Base-by-base conservation (phyloP, 2,113 vertebrate genomes). In the Pyxicephalus adspersus region DNA sequence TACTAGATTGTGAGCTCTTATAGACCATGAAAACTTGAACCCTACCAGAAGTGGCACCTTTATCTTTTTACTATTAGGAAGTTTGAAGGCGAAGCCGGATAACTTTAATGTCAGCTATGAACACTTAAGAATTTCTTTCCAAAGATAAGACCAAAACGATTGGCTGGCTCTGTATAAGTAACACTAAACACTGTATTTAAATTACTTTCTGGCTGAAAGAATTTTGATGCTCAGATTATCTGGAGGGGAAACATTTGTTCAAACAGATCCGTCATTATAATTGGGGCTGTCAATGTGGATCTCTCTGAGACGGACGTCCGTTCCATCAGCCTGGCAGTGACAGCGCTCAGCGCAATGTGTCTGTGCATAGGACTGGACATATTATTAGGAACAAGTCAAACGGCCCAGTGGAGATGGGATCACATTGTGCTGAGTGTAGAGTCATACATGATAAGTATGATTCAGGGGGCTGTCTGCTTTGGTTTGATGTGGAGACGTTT, bases 231-330 rank as follows among this genome's bases (percentile, higher is more conserved):
- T 34, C 20, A 61, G 57, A 68, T 80, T 60, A 57, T 57, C 22
- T 18, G 18, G 22, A 61, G 45, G 18, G 23, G 55, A 38, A 60
- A n/a, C 17, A 25, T 45, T 50, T 51, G 77, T 50, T 25, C 54
- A 61, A 28, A 63, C 29, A 38, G 20, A 63, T 79, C 65, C 23
- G 66, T 57, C 66, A 68, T 3, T 63, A 31, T 71, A 71, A 80
- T 60, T 80, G 65, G 55, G 3, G 65, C 38, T 80, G 66, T 80
- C 77, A 63, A 31, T 23, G 65, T 26, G 2, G 25, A 63, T 79
- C 31, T 61, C 22, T 26, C 54, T 60, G 52, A 28, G n/a, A 5
- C 9, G 20, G 61, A 31, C 50, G n/a, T 67, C 3, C 16, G 5
- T 76, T 60, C 55, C 61, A 20, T 50, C 57, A 60, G 28, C 57